phyloP scores from a whole-genome alignment of 2,113 vertebrate species.

The Hydrochoerus hydrochaeris region DNA sequence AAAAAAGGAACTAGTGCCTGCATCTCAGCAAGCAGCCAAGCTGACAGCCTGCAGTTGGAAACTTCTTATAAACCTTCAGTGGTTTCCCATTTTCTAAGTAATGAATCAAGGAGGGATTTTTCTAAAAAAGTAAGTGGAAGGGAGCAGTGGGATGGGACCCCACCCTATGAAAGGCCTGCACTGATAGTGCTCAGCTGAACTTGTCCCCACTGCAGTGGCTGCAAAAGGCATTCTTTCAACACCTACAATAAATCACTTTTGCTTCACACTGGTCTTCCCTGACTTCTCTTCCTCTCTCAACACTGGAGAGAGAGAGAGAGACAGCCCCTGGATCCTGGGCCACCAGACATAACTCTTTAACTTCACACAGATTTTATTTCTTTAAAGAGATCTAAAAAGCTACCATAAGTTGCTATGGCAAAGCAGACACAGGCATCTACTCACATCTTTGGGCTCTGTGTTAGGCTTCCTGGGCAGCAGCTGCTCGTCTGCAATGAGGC shows the following conservation, averaged over 20 bases:
- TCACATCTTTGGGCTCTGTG: slow-evolving; percentile 89
- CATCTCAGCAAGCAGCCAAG: background rate
- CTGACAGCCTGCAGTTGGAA: background rate
- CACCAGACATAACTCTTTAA: background rate
- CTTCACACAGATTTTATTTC: background rate
- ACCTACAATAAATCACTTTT: background rate
- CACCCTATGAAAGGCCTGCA: background rate
- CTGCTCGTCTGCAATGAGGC: slow-evolving; percentile 87
- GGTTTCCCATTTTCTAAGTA: background rate
- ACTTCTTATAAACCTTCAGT: background rate
- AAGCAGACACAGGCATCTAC: slow-evolving; percentile 75
- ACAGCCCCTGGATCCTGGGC: background rate
- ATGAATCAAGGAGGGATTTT: background rate
- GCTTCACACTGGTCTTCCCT: background rate
- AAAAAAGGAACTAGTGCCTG: background rate
- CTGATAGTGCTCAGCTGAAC: background rate
- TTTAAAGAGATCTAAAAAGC: background rate
- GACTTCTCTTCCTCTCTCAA: background rate
- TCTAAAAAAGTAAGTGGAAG: background rate
- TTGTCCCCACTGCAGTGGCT: background rate
- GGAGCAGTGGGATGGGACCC: background rate
- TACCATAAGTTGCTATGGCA: background rate
- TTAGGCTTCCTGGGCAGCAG: slow-evolving; percentile 85
- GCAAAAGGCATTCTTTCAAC: background rate
- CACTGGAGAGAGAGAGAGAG: background rate